These are phyloP conservation scores for Napeogenes sylphis DNA, from an alignment of 2,888 invertebrate species.

Conservation along the genomic window DNA sequence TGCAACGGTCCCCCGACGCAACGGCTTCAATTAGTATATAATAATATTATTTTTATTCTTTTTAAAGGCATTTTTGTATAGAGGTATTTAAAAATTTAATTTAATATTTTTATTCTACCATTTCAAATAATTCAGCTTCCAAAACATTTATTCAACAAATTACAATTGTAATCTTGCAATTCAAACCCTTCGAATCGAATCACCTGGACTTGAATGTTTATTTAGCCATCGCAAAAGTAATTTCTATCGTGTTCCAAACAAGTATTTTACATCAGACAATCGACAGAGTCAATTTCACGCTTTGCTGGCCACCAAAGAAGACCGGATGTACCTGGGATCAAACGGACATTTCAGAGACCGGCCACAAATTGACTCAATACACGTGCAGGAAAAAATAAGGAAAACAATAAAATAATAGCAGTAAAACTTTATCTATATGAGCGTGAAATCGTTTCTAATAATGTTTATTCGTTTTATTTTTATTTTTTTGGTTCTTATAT, in stretches of 20 bases:
- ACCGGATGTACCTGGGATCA: conserved; percentile 44
- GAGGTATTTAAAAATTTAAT: no score
- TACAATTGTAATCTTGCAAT: not conserved
- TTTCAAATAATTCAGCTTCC: not conserved
- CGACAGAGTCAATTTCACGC: conserved; percentile 67
- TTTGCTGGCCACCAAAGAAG: conserved; percentile 51
- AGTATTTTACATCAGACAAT: conserved; percentile 58
- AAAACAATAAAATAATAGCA: conserved; percentile 27
- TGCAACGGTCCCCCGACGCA: no score
- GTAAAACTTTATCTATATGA: conserved; percentile 7
- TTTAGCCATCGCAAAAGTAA: conserved; percentile 32
- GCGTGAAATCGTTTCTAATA: conserved; percentile 1
- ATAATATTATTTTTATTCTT: no score
- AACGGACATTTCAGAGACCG: conserved; percentile 42
- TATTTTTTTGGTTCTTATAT: not conserved
- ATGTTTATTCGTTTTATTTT: not conserved
- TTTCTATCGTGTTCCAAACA: conserved; percentile 42
- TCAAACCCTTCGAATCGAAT: not conserved
- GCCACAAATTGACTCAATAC: conserved; percentile 45
- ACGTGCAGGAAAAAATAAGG: conserved; percentile 18
- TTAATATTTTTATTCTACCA: no score
- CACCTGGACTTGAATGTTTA: conserved; percentile 10
- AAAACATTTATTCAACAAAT: not conserved
- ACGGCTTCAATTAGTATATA: no score
- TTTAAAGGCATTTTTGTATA: no score